Evolutionary conservation across 2,113 vertebrate species (phyloP).

Genomic region (Marmota flaviventris): DNA sequence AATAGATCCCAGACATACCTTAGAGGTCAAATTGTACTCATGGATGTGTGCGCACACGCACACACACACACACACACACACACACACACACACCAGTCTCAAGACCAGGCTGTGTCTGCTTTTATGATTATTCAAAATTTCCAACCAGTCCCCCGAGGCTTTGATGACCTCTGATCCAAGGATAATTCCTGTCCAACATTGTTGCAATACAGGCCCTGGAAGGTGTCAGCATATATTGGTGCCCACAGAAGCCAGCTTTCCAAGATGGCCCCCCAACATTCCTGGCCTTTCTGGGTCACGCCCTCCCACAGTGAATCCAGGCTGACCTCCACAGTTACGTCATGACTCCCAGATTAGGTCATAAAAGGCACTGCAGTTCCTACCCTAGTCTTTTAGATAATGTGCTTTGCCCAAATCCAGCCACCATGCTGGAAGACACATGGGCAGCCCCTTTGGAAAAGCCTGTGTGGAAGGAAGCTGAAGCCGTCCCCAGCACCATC

Average conservation of each 20-base stretch:
- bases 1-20: neutral
- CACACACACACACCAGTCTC: neutral
- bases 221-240: neutral
- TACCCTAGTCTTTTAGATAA: neutral
- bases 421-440: neutral
- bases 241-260: neutral
- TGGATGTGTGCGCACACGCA: too few species aligned
- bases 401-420: neutral
- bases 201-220: neutral
- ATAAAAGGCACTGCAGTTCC: neutral
- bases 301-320: neutral
- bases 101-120: neutral
- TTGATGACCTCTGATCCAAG: neutral
- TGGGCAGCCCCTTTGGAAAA: neutral
- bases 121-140: neutral
- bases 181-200: neutral
- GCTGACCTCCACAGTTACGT: neutral
- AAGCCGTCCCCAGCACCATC: neutral
- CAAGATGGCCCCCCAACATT: neutral
- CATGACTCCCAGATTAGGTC: neutral
- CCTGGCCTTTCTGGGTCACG: neutral
- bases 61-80: too few species aligned
- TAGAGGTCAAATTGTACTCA: neutral
- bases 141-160: neutral
- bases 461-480: fast-evolving